Conservation (phyloP, 2,888 invertebrate genomes). For the Mimachlamys varia region DNA sequence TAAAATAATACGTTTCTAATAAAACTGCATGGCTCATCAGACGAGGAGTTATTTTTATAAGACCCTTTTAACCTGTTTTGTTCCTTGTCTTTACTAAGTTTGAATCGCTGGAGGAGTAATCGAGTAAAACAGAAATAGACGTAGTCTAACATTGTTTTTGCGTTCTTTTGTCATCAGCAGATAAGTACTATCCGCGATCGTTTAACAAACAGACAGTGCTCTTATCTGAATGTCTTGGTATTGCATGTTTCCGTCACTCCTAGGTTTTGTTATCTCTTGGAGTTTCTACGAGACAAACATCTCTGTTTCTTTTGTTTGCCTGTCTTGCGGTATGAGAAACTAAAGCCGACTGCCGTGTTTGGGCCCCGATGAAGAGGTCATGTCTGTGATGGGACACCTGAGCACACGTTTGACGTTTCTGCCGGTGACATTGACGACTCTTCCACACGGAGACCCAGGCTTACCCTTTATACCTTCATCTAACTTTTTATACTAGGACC, state of each 20-base stretch:
- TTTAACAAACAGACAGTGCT: neutral
- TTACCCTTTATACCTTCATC: neutral
- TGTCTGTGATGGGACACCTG: neutral
- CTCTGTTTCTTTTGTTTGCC: constrained; percentile 19
- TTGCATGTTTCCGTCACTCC: constrained; percentile 17
- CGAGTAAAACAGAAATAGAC: neutral
- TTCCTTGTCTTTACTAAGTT: neutral
- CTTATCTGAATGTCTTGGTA: constrained; percentile 11
- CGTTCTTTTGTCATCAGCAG: constrained; percentile 5
- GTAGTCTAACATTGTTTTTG: neutral
- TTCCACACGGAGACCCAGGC: neutral
- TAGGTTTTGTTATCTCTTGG: constrained; percentile 1
- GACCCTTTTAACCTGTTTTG: constrained; percentile 25
- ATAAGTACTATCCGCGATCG: constrained; percentile 22
- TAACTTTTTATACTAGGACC: neutral
- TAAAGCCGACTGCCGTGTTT: neutral
- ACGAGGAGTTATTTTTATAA: neutral
- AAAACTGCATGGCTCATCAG: neutral
- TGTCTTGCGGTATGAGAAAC: constrained; percentile 18
- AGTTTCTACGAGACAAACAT: constrained; percentile 34
- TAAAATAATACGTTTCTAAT: neutral
- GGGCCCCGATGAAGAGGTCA: neutral
- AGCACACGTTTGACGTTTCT: constrained; percentile 4
- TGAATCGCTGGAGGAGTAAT: neutral
- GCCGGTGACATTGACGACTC: neutral